A percentile compares a stretch with the other conserved stretches of the same genome.
Evolutionary conservation across 2,888 invertebrate genomes (phyloP).

Genomic region (Brachyptera risi): DNA sequence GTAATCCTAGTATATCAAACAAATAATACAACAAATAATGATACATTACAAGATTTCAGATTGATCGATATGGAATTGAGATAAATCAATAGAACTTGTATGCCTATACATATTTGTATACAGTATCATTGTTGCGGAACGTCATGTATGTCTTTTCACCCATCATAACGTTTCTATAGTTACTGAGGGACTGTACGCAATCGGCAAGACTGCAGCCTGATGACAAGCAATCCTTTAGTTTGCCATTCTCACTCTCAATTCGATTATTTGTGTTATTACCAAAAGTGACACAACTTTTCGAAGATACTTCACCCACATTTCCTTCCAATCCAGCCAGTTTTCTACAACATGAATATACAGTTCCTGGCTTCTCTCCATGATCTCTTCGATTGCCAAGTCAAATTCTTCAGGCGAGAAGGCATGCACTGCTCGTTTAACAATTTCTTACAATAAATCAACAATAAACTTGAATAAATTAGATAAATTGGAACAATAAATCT

Average conservation of each 20-base stretch:
- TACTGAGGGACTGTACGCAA: too few species aligned
- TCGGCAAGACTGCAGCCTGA: background rate
- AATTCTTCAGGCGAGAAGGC: background rate
- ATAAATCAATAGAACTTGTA: too few species aligned
- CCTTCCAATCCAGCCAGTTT: background rate
- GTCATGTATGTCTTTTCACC: background rate
- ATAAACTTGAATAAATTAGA: too few species aligned
- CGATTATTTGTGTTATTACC: background rate
- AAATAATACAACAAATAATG: too few species aligned
- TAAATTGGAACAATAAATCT: too few species aligned
- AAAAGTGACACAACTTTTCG: background rate
- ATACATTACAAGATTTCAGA: too few species aligned
- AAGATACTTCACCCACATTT: background rate
- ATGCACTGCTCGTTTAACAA: background rate
- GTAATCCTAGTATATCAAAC: too few species aligned
- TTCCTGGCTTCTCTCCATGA: background rate
- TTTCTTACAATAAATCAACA: too few species aligned
- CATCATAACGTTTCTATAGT: too few species aligned
- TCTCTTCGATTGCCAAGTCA: background rate
- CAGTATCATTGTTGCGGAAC: background rate
- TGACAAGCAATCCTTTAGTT: background rate
- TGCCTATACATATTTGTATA: too few species aligned
- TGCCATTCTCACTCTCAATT: background rate
- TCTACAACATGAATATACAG: background rate
- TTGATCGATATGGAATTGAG: too few species aligned